Percentiles rank a stretch among this genome's conserved stretches.
Conservation (phyloP, 2,888 invertebrate species). For the Tipula vernalis region DNA sequence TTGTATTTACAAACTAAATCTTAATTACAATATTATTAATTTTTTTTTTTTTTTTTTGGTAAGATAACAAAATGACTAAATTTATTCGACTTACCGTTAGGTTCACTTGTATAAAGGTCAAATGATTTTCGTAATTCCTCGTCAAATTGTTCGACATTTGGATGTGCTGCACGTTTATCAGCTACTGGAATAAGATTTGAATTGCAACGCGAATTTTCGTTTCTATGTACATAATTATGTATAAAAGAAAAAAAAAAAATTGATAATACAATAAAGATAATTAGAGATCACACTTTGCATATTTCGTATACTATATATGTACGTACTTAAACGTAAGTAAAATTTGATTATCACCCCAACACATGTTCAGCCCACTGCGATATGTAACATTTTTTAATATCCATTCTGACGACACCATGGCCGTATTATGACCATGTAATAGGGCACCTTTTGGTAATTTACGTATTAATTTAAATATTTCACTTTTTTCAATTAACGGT, state of each 20-base stretch:
- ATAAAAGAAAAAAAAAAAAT: too few species aligned
- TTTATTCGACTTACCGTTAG: slow-evolving; percentile 25
- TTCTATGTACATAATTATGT: not conserved
- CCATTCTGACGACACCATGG: slow-evolving; percentile 41
- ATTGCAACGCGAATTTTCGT: not conserved
- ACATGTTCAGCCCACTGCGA: slow-evolving; percentile 29
- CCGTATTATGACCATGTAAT: slow-evolving; percentile 44
- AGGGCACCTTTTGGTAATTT: slow-evolving; percentile 47
- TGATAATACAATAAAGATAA: not conserved
- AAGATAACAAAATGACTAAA: too few species aligned
- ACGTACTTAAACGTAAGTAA: slow-evolving; percentile 23
- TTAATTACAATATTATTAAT: too few species aligned
- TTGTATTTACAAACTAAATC: too few species aligned
- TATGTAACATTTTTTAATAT: slow-evolving; percentile 41
- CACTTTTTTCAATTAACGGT: slow-evolving; percentile 39
- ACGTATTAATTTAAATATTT: slow-evolving; percentile 44
- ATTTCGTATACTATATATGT: not conserved
- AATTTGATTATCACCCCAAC: slow-evolving; percentile 30
- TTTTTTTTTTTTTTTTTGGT: too few species aligned
- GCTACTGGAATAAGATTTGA: slow-evolving; percentile 16
- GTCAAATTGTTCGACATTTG: slow-evolving; percentile 39
- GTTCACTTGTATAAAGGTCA: slow-evolving; percentile 42
- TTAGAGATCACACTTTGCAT: not conserved
- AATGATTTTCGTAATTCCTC: slow-evolving; percentile 40
- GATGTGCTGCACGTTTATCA: slow-evolving; percentile 31